Conservation (phyloP, 2,113 vertebrate genomes). For the Choloepus hoffmanni region DNA sequence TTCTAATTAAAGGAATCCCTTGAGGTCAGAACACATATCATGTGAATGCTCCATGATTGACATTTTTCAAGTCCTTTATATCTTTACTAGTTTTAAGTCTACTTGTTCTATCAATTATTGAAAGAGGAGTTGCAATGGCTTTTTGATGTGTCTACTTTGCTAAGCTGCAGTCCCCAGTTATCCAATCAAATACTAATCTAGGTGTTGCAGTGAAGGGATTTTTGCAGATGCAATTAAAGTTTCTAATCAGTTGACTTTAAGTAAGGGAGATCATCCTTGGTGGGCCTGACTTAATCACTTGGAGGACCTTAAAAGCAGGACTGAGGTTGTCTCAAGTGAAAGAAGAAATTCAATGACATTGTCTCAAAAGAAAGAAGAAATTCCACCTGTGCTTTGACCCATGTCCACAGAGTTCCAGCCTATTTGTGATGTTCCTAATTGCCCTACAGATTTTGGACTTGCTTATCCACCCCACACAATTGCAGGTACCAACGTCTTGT, state of each 20-base stretch:
- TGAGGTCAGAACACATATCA: not conserved
- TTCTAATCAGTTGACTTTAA: not conserved
- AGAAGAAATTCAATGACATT: not conserved
- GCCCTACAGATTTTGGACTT: not conserved
- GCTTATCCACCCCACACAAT: rapidly evolving
- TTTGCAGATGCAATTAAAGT: not conserved
- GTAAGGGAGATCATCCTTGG: not conserved
- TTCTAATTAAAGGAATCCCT: not conserved
- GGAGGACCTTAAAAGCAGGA: not conserved
- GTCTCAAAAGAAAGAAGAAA: not conserved
- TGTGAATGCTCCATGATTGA: not conserved
- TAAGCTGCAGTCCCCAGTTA: not conserved
- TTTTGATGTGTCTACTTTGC: not conserved
- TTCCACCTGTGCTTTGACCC: rapidly evolving
- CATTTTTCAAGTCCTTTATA: not conserved
- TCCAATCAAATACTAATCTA: not conserved
- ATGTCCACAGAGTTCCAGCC: not conserved
- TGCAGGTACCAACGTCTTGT: too few relatives aligned
- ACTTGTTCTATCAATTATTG: not conserved
- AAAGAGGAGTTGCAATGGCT: not conserved
- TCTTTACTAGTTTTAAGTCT: not conserved
- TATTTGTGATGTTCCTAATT: not conserved
- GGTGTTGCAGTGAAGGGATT: not conserved
- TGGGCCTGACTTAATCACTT: not conserved
- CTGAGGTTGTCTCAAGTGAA: not conserved